phyloP scores from a whole-genome alignment of 2,113 vertebrate species.

The Corvus cornix region DNA sequence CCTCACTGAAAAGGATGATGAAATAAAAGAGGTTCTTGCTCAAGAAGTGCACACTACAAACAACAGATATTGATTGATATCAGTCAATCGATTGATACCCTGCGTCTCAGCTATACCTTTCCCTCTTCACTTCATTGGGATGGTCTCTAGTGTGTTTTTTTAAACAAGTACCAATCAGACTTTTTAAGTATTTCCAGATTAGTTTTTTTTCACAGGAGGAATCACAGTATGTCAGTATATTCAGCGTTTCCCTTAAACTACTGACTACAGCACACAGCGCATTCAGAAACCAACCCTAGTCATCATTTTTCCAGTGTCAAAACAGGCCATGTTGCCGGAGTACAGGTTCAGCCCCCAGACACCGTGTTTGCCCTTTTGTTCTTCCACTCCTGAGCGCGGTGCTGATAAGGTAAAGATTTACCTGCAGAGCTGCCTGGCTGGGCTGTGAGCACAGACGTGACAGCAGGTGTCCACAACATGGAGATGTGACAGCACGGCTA shows the following conservation, averaged over 20 bases:
- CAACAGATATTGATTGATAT: background rate
- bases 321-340: background rate
- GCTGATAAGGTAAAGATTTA: background rate
- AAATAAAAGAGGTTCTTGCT: slow-evolving; percentile 15
- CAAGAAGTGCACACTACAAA: background rate
- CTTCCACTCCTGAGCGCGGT: background rate
- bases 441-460: background rate
- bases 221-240: background rate
- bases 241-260: background rate
- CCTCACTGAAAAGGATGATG: background rate
- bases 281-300: background rate
- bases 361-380: background rate
- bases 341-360: background rate
- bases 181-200: background rate
- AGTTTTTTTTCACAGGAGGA: background rate
- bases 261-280: background rate
- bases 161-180: background rate
- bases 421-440: background rate
- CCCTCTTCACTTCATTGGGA: background rate
- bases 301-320: background rate
- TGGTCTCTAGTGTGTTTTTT: background rate
- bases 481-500: background rate
- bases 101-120: background rate
- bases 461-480: background rate
- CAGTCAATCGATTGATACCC: too few relatives aligned